Evolutionary conservation across 2,888 invertebrate species (phyloP).

Genomic region (Myopa testacea): DNA sequence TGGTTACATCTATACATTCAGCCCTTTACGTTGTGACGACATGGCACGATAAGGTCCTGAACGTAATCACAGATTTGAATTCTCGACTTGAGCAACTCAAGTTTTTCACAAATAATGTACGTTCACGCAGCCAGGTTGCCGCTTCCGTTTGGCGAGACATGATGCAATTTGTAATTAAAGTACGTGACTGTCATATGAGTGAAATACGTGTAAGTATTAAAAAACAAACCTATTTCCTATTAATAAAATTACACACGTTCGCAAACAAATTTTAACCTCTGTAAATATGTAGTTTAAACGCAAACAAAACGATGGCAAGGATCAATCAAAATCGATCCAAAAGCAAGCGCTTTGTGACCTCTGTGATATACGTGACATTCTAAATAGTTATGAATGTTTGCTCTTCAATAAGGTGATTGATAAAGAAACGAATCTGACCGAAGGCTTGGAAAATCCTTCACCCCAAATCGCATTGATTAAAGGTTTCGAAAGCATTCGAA

Average conservation of each 20-base stretch:
- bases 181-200: constrained; percentile 65
- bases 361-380: constrained; percentile 67
- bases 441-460: constrained; percentile 75
- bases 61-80: constrained; percentile 46
- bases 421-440: constrained; percentile 69
- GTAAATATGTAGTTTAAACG: constrained; percentile 17
- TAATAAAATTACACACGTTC: too few relatives aligned
- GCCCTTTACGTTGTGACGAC: constrained; percentile 53
- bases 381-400: constrained; percentile 71
- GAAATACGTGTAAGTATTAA: constrained; percentile 54
- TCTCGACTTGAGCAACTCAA: constrained; percentile 54
- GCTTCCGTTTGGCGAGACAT: constrained; percentile 48
- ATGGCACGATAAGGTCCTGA: constrained; percentile 58
- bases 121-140: constrained; percentile 51
- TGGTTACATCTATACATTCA: constrained; percentile 48
- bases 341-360: constrained; percentile 62
- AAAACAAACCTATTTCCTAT: not conserved
- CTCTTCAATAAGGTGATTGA: constrained; percentile 71
- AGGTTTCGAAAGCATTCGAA: constrained; percentile 55
- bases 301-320: constrained; percentile 25
- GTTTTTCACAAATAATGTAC: constrained; percentile 53
- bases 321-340: constrained; percentile 19
- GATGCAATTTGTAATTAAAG: constrained; percentile 55
- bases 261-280: too few relatives aligned
- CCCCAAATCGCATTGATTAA: constrained; percentile 73